Percentiles rank a stretch among this genome's conserved stretches.
Conservation (phyloP, 2,797 vertebrate species). For the Dromococcyx pavoninus region DNA sequence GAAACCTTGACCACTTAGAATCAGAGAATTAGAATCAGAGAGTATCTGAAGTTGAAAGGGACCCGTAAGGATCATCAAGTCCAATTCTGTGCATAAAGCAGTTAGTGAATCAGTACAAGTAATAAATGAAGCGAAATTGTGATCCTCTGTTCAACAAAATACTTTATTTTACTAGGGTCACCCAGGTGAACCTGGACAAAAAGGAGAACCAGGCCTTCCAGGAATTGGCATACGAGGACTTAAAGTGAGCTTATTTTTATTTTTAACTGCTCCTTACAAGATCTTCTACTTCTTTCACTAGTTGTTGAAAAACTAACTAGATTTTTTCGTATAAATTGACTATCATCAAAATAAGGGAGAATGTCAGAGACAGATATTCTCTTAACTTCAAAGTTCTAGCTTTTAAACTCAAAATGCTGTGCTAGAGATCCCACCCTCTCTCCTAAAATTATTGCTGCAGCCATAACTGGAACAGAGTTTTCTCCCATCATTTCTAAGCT, state of each 20-base stretch:
- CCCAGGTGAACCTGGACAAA: conserved; percentile 78
- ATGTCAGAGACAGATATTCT: not conserved
- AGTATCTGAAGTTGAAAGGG: not conserved
- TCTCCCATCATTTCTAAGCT: not conserved
- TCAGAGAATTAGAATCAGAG: not conserved
- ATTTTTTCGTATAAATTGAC: not conserved
- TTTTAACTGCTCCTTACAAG: not conserved
- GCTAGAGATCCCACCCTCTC: not conserved
- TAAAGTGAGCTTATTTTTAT: conserved; percentile 73
- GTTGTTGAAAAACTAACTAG: not conserved
- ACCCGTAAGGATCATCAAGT: not conserved
- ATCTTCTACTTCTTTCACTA: not conserved
- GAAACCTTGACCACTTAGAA: not conserved
- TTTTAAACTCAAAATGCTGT: not conserved
- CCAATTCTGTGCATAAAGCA: not conserved
- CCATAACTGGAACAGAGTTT: not conserved
- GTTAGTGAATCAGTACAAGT: not conserved
- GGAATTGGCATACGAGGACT: conserved; percentile 78
- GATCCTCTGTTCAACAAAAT: not conserved
- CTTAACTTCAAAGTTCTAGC: not conserved
- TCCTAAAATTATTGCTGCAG: not conserved
- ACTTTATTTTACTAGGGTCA: conserved; percentile 77
- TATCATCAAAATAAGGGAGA: not conserved
- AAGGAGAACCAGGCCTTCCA: conserved; percentile 78
- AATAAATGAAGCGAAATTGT: not conserved